These are phyloP conservation scores for Harpegnathos saltator DNA, from an alignment of 1,140 invertebrate species.

Conservation along the genomic window DNA sequence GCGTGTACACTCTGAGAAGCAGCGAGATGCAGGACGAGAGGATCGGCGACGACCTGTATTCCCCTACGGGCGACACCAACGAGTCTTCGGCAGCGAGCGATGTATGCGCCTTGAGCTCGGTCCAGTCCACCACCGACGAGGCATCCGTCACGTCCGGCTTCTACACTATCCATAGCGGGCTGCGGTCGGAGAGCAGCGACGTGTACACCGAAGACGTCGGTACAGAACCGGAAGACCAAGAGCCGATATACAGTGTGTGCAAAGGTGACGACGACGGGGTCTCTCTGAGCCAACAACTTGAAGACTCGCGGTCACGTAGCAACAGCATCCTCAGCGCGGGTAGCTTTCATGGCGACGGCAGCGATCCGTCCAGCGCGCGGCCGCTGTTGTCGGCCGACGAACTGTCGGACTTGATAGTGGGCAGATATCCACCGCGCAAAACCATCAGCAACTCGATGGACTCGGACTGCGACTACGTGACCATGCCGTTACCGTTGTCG, in stretches of 20 bases:
- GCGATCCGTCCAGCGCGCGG: slow-evolving; percentile 92
- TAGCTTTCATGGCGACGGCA: slow-evolving; percentile 94
- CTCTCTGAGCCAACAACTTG: slow-evolving; percentile 73
- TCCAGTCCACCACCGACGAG: slow-evolving; percentile 84
- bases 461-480: slow-evolving; percentile 95
- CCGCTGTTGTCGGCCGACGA: slow-evolving; percentile 93
- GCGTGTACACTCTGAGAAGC: slow-evolving; percentile 91
- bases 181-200: slow-evolving; percentile 81
- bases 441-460: slow-evolving; percentile 93
- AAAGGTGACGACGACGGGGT: slow-evolving; percentile 76
- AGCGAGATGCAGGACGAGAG: slow-evolving; percentile 88
- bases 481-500: slow-evolving; percentile 88
- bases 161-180: slow-evolving; percentile 84
- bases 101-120: slow-evolving; percentile 81
- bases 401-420: slow-evolving; percentile 93
- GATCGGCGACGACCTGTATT: slow-evolving; percentile 78
- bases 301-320: slow-evolving; percentile 86
- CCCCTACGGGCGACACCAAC: slow-evolving; percentile 78
- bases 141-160: slow-evolving; percentile 85
- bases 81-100: slow-evolving; percentile 81
- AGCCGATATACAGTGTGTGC: slow-evolving; percentile 82
- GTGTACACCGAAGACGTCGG: slow-evolving; percentile 80
- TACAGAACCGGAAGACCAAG: slow-evolving; percentile 69
- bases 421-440: slow-evolving; percentile 91
- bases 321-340: slow-evolving; percentile 92